These are phyloP conservation scores for Charadrius vociferus DNA, from an alignment of 2,113 vertebrate species.

Conservation along the genomic window DNA sequence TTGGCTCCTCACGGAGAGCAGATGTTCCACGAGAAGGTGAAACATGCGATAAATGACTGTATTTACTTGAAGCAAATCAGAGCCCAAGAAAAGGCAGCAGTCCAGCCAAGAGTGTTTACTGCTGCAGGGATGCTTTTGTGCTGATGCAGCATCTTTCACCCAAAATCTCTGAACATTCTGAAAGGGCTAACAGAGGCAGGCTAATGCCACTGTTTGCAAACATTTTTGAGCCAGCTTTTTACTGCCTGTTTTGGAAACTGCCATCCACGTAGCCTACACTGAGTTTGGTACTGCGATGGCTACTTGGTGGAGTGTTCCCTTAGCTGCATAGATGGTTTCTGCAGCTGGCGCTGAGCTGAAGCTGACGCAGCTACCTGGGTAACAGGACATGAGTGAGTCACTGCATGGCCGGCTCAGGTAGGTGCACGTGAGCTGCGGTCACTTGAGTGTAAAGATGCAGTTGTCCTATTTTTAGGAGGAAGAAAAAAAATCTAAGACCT, in stretches of 20 bases:
- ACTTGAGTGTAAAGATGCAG: not conserved
- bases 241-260: not conserved
- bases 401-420: not conserved
- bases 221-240: not conserved
- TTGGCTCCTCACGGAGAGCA: constrained; percentile 55
- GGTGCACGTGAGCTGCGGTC: not conserved
- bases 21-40: constrained; percentile 57
- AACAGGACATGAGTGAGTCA: not conserved
- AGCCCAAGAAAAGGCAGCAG: constrained; percentile 5
- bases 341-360: not conserved
- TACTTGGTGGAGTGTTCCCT: not conserved
- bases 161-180: not conserved
- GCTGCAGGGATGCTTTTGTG: not conserved
- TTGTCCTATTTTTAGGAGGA: not conserved
- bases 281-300: not conserved
- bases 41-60: constrained; percentile 34
- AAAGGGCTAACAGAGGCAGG: not conserved
- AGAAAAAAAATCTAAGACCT: not conserved
- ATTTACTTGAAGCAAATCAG: constrained; percentile 47
- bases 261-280: not conserved
- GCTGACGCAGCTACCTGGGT: not conserved
- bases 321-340: not conserved
- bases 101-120: constrained; percentile 49
- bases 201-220: not conserved
- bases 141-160: constrained; percentile 22